Evolutionary conservation across 2,888 invertebrate genomes (phyloP), one percentile per base, ranked within the genome.

Genomic region (Caenorhabditis wallacei): DNA sequence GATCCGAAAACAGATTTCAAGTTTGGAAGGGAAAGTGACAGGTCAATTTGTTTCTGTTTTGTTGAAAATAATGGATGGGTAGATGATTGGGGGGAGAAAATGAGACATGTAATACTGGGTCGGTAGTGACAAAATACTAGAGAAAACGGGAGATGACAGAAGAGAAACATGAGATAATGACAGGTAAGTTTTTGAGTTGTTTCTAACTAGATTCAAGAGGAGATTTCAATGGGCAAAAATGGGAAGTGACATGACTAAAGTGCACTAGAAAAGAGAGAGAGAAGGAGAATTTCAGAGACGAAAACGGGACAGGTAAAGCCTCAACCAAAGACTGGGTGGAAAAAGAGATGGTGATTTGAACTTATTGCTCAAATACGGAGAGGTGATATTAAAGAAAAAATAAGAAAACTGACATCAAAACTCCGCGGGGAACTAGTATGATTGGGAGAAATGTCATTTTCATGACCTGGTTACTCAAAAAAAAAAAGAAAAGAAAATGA

Each of bases 271-370:
- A 13, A 37, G 11, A 43, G 43, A 30, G 30, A n/a, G n/a, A n/a
- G n/a, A n/a, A n/a, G n/a, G n/a, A 43, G 43, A 13, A 64, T 13
- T 26, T 40, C 35, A 51, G 71, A 24, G 64, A 48, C n/a, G n/a
- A 40, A 20, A 63, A 30, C 20, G 30, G 56, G 64, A 76, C 76
- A 26, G 59, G 63, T 78, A 78, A 78, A 78, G 78, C 78, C 54
- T 78, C 54, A 63, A 69, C 78, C 78, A 78, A 78, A 78, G 78
- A 78, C 76, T 26, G 57, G 59, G 53, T n/a, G n/a, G n/a, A n/a
- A n/a, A n/a, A 18, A 56, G 16, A 48, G n/a, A 30, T 5, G 30
- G 8, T 8, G 40, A 40, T 10, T 40, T 22, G 24, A 57, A 35
- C 4, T 13, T 4, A 18, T 13, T 16, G 5, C 43, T 37, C 22